Percentiles rank a stretch among this genome's conserved stretches.
phyloP scores from a whole-genome alignment of 1,140 invertebrate genomes.

The Drosophila miranda region DNA sequence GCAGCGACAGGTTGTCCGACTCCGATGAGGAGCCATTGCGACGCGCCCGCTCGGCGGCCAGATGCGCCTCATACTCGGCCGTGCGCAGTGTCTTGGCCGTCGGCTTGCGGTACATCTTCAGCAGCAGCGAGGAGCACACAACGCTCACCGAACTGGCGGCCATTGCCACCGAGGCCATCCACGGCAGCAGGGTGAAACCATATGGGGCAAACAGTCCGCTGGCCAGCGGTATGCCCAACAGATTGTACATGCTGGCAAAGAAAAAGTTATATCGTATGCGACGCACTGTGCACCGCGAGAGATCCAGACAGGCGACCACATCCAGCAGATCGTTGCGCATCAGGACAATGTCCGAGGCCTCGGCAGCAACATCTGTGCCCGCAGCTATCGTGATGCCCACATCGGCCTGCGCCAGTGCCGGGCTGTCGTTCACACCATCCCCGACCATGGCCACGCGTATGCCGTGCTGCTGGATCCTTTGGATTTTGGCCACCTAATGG shows the following conservation, averaged over 20 bases:
- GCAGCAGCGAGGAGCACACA: constrained; percentile 95
- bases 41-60: constrained; percentile 83
- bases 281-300: constrained; percentile 95
- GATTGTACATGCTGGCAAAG: constrained; percentile 99
- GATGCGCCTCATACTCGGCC: constrained; percentile 82
- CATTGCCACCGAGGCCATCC: constrained; percentile 99
- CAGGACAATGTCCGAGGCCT: constrained; percentile 98
- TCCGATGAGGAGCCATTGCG: constrained; percentile 73
- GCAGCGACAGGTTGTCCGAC: constrained; percentile 85
- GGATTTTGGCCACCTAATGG: constrained; percentile 98
- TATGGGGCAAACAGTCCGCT: constrained; percentile 95
- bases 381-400: constrained; percentile 99
- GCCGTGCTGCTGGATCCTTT: constrained; percentile 86
- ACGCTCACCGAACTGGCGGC: constrained; percentile 98
- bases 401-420: constrained; percentile 98
- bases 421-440: constrained; percentile 99
- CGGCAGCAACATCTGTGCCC: constrained; percentile 99
- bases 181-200: constrained; percentile 91
- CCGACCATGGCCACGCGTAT: constrained; percentile 91
- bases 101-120: constrained; percentile 92
- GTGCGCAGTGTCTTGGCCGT: constrained; percentile 86
- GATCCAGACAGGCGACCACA: constrained; percentile 96
- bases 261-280: constrained; percentile 98
- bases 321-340: constrained; percentile 99
- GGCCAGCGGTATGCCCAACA: constrained; percentile 98